Percentiles rank a stretch among this genome's conserved stretches.
phyloP scores from a whole-genome alignment of 1,140 invertebrate genomes.

The Cherax destructor region DNA sequence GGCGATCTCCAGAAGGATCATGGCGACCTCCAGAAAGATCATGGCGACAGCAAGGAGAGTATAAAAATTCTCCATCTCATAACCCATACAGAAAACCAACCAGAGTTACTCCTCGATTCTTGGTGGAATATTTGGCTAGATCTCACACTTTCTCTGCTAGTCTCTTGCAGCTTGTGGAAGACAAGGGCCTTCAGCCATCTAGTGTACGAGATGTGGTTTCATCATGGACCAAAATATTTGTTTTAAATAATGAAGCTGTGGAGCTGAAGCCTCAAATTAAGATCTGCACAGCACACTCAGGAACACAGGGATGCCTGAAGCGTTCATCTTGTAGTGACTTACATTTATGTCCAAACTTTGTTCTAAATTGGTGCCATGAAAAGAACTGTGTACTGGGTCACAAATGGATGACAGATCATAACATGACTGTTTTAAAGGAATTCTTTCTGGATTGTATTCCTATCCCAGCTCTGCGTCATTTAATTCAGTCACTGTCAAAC shows the following conservation, averaged over 20 bases:
- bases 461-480: neutral
- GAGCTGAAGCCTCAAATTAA: slow-evolving; percentile 20
- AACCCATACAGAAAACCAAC: neutral
- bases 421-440: slow-evolving; percentile 4
- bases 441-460: slow-evolving; percentile 18
- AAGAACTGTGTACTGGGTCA: slow-evolving; percentile 25
- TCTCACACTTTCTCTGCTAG: neutral
- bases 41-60: neutral
- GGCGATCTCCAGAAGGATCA: neutral
- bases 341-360: slow-evolving; percentile 18
- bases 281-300: slow-evolving; percentile 12
- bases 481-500: neutral
- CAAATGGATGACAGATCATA: slow-evolving; percentile 34
- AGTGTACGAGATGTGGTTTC: neutral
- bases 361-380: slow-evolving; percentile 11
- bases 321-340: slow-evolving; percentile 14
- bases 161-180: slow-evolving; percentile 20
- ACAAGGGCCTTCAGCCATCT: neutral
- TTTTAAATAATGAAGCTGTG: slow-evolving; percentile 6
- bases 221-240: neutral
- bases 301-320: slow-evolving; percentile 4
- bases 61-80: neutral
- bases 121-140: slow-evolving; percentile 21
- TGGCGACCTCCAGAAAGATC: neutral
- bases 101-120: neutral